These are phyloP conservation scores for Mylabris sibirica DNA, from an alignment of 2,888 invertebrate species.

Conservation along the genomic window DNA sequence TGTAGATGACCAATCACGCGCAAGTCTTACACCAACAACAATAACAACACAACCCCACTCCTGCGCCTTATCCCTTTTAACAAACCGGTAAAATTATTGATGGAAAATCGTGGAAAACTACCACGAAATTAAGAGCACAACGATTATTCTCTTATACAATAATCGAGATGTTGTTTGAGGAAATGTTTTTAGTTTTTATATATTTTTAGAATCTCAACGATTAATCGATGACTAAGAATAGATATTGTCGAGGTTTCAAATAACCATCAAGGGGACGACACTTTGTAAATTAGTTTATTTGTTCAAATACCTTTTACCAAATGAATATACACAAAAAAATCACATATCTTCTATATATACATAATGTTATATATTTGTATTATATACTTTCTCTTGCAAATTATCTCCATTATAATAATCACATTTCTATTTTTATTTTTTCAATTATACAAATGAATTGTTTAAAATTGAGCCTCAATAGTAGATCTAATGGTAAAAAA, in stretches of 20 bases:
- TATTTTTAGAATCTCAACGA: not conserved
- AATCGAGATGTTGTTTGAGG: not conserved
- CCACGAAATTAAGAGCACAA: not conserved
- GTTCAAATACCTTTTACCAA: conserved; percentile 50
- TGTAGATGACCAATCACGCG: not conserved
- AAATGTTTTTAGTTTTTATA: not conserved
- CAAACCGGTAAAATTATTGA: conserved; percentile 1
- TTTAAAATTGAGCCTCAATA: not conserved
- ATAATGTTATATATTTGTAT: conserved; percentile 18
- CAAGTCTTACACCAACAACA: not conserved
- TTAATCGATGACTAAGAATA: conserved; percentile 3
- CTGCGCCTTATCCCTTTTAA: not conserved
- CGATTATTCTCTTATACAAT: not conserved
- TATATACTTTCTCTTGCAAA: not conserved
- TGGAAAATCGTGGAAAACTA: conserved; percentile 7
- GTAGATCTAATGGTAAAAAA: not conserved
- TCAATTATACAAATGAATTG: not conserved
- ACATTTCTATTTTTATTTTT: conserved; percentile 1
- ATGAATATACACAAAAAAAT: conserved; percentile 52
- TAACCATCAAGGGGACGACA: conserved; percentile 11
- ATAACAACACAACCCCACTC: not conserved
- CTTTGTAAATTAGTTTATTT: conserved; percentile 50
- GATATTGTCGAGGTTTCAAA: not conserved
- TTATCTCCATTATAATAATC: not conserved
- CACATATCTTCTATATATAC: conserved; percentile 51